Percentiles rank a stretch among this genome's conserved stretches.
Evolutionary conservation across 1,140 invertebrate species (phyloP).

Genomic region (Drosophila bocqueti): DNA sequence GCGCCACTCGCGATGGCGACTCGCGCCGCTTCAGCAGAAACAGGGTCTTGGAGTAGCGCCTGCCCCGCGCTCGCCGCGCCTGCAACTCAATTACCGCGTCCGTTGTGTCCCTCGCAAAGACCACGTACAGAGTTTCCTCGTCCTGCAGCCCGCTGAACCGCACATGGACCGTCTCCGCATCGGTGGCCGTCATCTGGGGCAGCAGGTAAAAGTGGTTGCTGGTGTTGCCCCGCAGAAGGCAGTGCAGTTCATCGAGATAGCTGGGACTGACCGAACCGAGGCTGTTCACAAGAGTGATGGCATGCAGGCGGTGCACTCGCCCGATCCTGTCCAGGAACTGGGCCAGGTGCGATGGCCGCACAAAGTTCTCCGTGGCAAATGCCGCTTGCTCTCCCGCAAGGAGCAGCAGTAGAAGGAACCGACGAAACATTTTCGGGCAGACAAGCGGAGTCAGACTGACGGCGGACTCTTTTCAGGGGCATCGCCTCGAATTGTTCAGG

Average conservation of each 20-base stretch:
- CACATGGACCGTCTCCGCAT: not conserved
- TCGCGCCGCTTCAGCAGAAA: slow-evolving; percentile 28
- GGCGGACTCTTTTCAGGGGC: not conserved
- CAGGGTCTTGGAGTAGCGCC: slow-evolving; percentile 52
- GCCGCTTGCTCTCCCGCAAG: not conserved
- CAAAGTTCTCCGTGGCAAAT: slow-evolving; percentile 12
- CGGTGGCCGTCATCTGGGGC: slow-evolving; percentile 50
- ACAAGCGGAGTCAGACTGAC: not conserved
- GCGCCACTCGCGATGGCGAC: not conserved
- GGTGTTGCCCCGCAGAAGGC: slow-evolving; percentile 7
- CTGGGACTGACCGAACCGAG: slow-evolving; percentile 12
- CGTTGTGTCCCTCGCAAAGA: slow-evolving; percentile 49
- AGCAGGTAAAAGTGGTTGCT: slow-evolving; percentile 45
- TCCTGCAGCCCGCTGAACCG: slow-evolving; percentile 30
- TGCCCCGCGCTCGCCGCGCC: slow-evolving; percentile 29
- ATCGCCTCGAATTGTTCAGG: not conserved
- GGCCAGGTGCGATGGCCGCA: slow-evolving; percentile 20
- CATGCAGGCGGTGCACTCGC: slow-evolving; percentile 22
- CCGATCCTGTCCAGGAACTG: slow-evolving; percentile 53
- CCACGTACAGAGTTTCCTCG: slow-evolving; percentile 49
- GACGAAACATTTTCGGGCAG: slow-evolving; percentile 37
- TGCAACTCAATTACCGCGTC: slow-evolving; percentile 50
- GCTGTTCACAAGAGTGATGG: slow-evolving; percentile 49
- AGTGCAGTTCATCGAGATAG: slow-evolving; percentile 41
- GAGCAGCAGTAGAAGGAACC: slow-evolving; percentile 11